Evolutionary conservation across 2,888 invertebrate genomes (phyloP), one percentile per base, ranked within the genome.

Genomic region (Drosophila peninsularis): DNA sequence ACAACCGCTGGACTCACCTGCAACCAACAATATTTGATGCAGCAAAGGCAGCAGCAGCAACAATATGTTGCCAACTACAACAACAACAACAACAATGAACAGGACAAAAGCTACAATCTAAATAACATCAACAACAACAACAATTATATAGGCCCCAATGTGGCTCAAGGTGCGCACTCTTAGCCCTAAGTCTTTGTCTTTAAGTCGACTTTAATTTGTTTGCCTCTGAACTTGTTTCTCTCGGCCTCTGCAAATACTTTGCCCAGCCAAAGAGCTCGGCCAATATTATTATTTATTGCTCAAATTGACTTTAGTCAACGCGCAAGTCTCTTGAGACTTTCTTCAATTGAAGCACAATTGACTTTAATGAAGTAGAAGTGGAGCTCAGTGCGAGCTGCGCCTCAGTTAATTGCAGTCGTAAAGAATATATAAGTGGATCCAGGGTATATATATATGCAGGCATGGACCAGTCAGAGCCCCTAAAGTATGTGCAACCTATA

Each of bases 21-120:
- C 32, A 90, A 90, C 73, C 90, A 90, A 56, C 89, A 91, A 75
- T 91, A 90, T 77, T 82, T 90, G 61, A 62, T 80, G 64, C 90
- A 91, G 56, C 77, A 83, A 44, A 81, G 87, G 10, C 87, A 78
- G 10, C 77, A 71, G n/a, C 80, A 82, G 9, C 74, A 76, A 7
- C 57, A 75, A 30, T 57, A 52, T 62, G 72, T 30, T 41, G 64
- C 49, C 64, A 80, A 65, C 36, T 47, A 37, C 4, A 50, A 36
- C 65, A 80, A 11, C 58, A 80, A 11, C 58, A 42, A 42, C 41
- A 69, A 21, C 19, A 21, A 10, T 50, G 32, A 34, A 9, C 32
- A 14, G 32, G 49, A 32, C 13, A 30, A 74, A 64, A 70, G 14
- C 32, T 19, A 34, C 34, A 34, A 50, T 14, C 19, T 49, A 17